These are phyloP conservation scores for Litocranius walleri DNA, from an alignment of 2,113 vertebrate genomes.

Conservation along the genomic window DNA sequence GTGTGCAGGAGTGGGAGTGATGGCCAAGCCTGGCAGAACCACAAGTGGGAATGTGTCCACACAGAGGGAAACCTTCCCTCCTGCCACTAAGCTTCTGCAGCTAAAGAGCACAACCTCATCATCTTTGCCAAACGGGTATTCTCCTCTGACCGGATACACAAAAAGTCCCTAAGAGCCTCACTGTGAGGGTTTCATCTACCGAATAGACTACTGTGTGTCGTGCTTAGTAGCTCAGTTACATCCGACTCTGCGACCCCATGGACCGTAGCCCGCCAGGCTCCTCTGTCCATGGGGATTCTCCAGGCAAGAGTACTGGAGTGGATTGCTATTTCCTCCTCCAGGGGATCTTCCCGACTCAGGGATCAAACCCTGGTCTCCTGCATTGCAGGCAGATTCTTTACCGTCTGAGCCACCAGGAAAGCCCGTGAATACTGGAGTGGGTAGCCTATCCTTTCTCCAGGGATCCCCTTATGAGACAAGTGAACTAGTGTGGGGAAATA, in stretches of 20 bases:
- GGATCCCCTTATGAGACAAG: too few relatives aligned
- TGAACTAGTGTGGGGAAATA: not conserved
- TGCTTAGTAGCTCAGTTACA: accelerated
- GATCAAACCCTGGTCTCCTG: not conserved
- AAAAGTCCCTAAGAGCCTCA: not conserved
- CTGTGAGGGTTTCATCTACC: not conserved
- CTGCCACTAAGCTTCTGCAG: not conserved
- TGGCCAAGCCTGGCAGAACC: not conserved
- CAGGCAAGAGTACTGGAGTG: not conserved
- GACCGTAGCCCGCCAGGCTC: not conserved
- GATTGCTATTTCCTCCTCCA: not conserved
- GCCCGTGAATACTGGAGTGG: not conserved
- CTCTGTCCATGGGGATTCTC: not conserved
- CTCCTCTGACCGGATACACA: not conserved
- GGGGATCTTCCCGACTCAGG: not conserved
- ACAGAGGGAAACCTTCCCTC: not conserved
- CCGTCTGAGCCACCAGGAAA: not conserved
- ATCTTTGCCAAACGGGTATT: not conserved
- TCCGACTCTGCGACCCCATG: accelerated
- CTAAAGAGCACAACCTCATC: not conserved
- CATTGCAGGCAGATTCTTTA: not conserved
- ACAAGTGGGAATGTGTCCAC: too few relatives aligned
- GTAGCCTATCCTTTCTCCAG: not conserved
- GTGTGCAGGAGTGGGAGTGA: not conserved
- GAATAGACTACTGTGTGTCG: not conserved